phyloP scores from a whole-genome alignment of 1,140 invertebrate genomes.

The Paraescarpia echinospica region DNA sequence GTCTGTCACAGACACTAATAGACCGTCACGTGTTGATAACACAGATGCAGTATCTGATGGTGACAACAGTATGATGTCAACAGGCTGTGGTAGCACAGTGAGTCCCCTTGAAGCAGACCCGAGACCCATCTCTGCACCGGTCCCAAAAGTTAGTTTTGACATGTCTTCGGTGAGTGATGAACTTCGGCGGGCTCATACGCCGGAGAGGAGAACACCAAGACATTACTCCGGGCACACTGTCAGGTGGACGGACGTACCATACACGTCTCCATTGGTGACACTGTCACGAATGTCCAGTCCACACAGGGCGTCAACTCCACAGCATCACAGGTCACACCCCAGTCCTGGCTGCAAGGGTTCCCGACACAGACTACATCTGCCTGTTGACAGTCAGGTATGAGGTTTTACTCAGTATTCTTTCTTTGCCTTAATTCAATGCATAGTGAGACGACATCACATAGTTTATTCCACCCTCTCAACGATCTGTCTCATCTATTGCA shows the following conservation, averaged over 20 bases:
- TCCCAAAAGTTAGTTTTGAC: neutral
- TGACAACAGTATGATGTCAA: slow-evolving; percentile 39
- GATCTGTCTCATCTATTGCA: too few relatives aligned
- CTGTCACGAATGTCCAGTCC: slow-evolving; percentile 33
- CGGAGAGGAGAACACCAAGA: neutral
- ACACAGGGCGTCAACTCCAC: slow-evolving; percentile 33
- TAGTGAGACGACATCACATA: too few relatives aligned
- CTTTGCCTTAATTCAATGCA: too few relatives aligned
- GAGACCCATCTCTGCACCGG: neutral
- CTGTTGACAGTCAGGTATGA: neutral
- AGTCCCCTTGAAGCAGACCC: neutral
- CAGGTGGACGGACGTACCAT: neutral
- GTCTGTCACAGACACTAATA: neutral
- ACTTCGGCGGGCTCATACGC: neutral
- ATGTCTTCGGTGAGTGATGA: neutral
- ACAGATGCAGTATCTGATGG: slow-evolving; percentile 39
- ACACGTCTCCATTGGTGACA: neutral
- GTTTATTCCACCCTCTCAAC: too few relatives aligned
- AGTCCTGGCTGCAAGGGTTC: slow-evolving; percentile 14
- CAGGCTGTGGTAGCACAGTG: slow-evolving; percentile 23
- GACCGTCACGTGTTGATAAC: neutral
- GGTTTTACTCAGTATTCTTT: neutral
- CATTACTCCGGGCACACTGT: neutral
- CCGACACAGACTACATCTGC: neutral
- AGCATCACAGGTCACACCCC: slow-evolving; percentile 33